A percentile compares a stretch with the other conserved stretches of the same genome.
These are phyloP conservation scores for Platycheirus rosarum DNA, from an alignment of 2,888 invertebrate genomes.

Conservation along the genomic window DNA sequence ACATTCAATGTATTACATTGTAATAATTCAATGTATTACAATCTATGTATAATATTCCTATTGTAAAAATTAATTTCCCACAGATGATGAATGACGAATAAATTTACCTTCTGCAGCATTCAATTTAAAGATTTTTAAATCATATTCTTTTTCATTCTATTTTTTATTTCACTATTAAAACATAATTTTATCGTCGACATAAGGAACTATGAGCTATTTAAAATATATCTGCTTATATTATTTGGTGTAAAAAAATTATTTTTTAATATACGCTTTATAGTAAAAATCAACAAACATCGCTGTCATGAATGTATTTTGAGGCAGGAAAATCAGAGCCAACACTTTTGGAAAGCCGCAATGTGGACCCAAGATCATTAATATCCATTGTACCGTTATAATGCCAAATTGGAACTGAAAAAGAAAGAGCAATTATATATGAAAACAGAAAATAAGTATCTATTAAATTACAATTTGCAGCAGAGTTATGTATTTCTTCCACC, in stretches of 20 bases:
- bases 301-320: conserved; percentile 41
- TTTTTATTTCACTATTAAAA: too few species aligned
- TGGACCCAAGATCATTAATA: conserved; percentile 20
- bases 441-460: neutral
- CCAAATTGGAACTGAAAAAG: conserved; percentile 42
- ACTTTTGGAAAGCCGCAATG: conserved; percentile 41
- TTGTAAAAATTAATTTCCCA: too few species aligned
- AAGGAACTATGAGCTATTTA: too few species aligned
- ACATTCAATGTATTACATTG: too few species aligned
- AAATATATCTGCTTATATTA: too few species aligned
- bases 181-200: too few species aligned
- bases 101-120: too few species aligned
- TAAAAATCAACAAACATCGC: conserved; percentile 47
- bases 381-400: conserved; percentile 28
- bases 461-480: conserved; percentile 48
- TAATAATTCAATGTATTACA: too few species aligned
- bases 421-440: neutral
- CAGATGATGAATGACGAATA: too few species aligned
- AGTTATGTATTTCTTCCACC: conserved; percentile 82
- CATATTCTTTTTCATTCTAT: too few species aligned
- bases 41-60: too few species aligned
- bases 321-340: conserved; percentile 5
- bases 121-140: too few species aligned
- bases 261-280: conserved; percentile 39
- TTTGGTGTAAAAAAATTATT: neutral